These are phyloP conservation scores for Dascillus cervinus DNA, from an alignment of 2,888 invertebrate genomes.

Conservation along the genomic window DNA sequence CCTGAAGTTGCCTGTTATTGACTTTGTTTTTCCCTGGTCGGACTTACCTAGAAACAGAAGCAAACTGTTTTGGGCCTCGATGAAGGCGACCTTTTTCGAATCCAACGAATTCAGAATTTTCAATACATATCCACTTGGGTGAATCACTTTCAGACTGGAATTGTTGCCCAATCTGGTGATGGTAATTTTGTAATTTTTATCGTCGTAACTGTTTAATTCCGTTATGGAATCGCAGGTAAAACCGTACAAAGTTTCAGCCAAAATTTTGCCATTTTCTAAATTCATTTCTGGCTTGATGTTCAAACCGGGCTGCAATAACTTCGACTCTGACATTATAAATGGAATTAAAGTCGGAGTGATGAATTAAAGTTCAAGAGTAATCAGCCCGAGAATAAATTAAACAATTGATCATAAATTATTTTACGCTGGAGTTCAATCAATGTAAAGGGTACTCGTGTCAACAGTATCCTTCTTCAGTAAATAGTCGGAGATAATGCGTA, in stretches of 20 bases:
- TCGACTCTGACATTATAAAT: constrained; percentile 19
- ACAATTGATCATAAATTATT: constrained; percentile 6
- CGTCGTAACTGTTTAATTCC: constrained; percentile 70
- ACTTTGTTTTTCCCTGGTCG: no score
- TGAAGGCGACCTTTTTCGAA: constrained; percentile 56
- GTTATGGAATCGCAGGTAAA: constrained; percentile 49
- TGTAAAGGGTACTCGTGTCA: no score
- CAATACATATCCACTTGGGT: constrained; percentile 62
- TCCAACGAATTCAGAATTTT: constrained; percentile 81
- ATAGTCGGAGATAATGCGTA: no score
- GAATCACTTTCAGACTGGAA: constrained; percentile 46
- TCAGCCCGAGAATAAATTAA: constrained; percentile 7
- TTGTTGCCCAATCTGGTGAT: constrained; percentile 55
- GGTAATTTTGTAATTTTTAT: constrained; percentile 63
- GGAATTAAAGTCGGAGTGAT: constrained; percentile 21
- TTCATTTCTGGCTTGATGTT: constrained; percentile 51
- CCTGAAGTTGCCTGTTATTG: constrained; percentile 46
- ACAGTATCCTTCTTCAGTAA: no score
- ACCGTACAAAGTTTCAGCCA: constrained; percentile 56
- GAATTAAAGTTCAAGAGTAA: constrained; percentile 1
- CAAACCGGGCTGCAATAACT: constrained; percentile 44
- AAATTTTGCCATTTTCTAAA: constrained; percentile 45
- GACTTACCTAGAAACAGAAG: constrained; percentile 63
- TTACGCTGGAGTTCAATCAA: no score
- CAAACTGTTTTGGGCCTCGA: constrained; percentile 70